Base-by-base conservation (phyloP, 2,888 invertebrate genomes). In the Harmothoe impar region DNA sequence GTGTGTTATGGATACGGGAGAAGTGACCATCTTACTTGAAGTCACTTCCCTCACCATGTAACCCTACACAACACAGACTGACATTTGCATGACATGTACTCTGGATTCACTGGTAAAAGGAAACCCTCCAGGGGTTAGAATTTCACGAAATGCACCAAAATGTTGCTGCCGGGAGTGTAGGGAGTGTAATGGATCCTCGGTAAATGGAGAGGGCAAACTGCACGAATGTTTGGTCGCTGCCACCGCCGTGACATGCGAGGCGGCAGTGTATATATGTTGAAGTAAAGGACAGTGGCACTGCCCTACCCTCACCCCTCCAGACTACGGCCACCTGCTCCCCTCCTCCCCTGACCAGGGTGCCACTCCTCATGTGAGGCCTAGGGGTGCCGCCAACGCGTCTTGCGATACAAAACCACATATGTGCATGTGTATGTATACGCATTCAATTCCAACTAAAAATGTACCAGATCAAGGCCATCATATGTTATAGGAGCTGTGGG, bases 81-180 rank as follows among this genome's bases (percentile, higher is more conserved):
- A 25, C 81, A 35, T 43, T 81, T 81, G 81, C 81, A 81, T 81
- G 81, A 43, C 35, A 10, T 31, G 35, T 81, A 17, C 33, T 43
- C 81, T n/a, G 23, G 81, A 43, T 33, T 35, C n/a, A 0, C 17
- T 35, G 20, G 43, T 23, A 81, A 81, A 35, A 33, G 15, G 81
- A 81, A 17, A 33, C 20, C 10, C 81, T 17, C 0, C 15, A 7
- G 81, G 33, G 81, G 81, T 43, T 81, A 81, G 81, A 35, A 81
- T 81, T 81, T 81, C 81, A 81, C 35, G n/a, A 81, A 81, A 81
- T 81, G 81, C 35, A 23, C 81, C 81, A 35, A 43, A 81, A 81
- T 81, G 43, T 35, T 81, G 35, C 20, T 81, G 43, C 81, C 10
- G 10, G 43, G 43, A 43, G 81, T 17, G 35, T 0, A 0, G 23